Percentiles rank a stretch among this genome's conserved stretches.
These are phyloP conservation scores for Trypoxylon attenuatum DNA, from an alignment of 2,888 invertebrate genomes.

Conservation along the genomic window DNA sequence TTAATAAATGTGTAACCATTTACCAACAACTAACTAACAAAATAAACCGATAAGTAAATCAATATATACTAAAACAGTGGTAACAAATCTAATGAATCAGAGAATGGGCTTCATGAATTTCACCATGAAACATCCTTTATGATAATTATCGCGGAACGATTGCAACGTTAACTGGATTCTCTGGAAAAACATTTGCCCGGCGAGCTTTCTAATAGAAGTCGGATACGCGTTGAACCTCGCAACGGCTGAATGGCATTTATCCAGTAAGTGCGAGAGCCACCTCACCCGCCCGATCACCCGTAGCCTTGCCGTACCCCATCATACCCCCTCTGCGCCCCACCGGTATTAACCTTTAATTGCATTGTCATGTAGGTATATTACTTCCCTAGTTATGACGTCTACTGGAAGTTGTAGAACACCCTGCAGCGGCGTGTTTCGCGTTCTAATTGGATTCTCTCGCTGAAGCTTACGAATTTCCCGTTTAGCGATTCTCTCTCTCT, in stretches of 20 bases:
- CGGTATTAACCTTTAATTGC: slow-evolving; percentile 51
- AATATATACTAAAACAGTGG: too few species aligned
- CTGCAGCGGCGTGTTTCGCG: slow-evolving; percentile 18
- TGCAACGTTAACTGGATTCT: neutral
- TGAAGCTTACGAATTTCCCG: slow-evolving; percentile 32
- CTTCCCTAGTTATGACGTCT: slow-evolving; percentile 38
- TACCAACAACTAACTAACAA: too few species aligned
- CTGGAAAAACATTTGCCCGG: neutral
- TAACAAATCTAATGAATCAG: too few species aligned
- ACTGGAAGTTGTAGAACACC: slow-evolving; percentile 22
- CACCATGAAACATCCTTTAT: too few species aligned
- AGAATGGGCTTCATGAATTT: too few species aligned
- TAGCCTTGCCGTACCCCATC: too few species aligned
- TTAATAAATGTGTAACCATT: too few species aligned
- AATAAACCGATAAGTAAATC: too few species aligned
- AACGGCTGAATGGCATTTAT: slow-evolving; percentile 2
- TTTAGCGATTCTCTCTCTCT: too few species aligned
- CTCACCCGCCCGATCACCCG: too few species aligned
- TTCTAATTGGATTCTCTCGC: slow-evolving; percentile 42
- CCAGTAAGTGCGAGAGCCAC: neutral
- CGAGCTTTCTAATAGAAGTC: neutral
- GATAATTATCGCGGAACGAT: neutral
- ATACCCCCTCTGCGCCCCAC: too few species aligned
- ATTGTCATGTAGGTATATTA: slow-evolving; percentile 37
- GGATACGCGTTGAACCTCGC: neutral